Evolutionary conservation across 2,888 invertebrate genomes (phyloP), one percentile per base, ranked within the genome.

Genomic region (Drosophila greeni): DNA sequence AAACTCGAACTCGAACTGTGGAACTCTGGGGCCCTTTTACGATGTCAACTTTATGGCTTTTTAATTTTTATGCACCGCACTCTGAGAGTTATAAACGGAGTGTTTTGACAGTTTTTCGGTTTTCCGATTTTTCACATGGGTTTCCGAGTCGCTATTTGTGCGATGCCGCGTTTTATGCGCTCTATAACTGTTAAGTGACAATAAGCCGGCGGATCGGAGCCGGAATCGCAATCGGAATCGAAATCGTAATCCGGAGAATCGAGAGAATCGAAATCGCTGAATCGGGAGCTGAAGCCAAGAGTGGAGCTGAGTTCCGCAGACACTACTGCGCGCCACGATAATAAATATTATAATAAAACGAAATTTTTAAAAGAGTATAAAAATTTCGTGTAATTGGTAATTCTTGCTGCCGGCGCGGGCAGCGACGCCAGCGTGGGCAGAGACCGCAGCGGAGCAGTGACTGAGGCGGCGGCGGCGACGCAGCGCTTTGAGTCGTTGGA

Each of bases 321-420:
- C 86, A 87, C 87, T 87, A 86, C 87, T 86, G 87, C 87, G 87
- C 85, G 85, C 86, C 82, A 87, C 85, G 87, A 87, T 88, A 88
- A 88, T 88, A 88, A 88, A 88, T 88, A 88, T 88, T 88, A 88
- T 88, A 88, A 88, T 86, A 86, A 86, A 86, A 88, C 87, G 86
- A 87, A 88, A 88, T 88, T 88, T 88, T 88, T 87, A 86, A 85
- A 87, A 87, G 88, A 88, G 88, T 88, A 88, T 88, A 88, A 88
- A 88, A 88, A 88, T 88, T 87, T 88, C 85, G 85, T 88, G 88
- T 88, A 87, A 87, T 88, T 87, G 88, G 85, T 85, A 85, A 85
- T 85, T 87, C 86, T 84, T 86, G 85, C 84, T 85, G 85, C 72
- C 70, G 66, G 47, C 80, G 77, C 59, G 54, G 66, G 83, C 83